Evolutionary conservation across 2,888 invertebrate species (phyloP), one percentile per base, ranked within the genome.

Genomic region (Gymnosoma rotundatum): DNA sequence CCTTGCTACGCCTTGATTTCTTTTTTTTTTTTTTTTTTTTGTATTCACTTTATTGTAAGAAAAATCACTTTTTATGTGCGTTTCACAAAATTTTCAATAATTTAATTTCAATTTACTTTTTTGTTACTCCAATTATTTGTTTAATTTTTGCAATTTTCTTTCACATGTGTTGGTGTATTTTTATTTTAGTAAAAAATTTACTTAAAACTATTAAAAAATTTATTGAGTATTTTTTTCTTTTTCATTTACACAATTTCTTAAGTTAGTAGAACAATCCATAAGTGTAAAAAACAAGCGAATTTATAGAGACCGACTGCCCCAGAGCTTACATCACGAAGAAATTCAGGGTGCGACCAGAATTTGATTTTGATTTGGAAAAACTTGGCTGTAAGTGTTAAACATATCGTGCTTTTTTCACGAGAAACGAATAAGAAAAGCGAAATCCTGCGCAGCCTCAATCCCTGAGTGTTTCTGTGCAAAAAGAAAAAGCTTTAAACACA

Each of bases 311-410:
- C 90, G 91, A 91, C 90, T 91, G 91, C 89, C 91, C 89, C 88
- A 88, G 89, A 88, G 89, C 90, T 91, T 91, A 89, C 90, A 91
- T 90, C 91, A 90, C 90, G 89, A 90, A 88, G 88, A 89, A 89
- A 88, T 90, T 91, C 90, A 88, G 91, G 91, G 91, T 91, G 90
- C 90, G 87, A 89, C 90, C 89, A 88, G 83, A 76, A 74, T 75
- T 74, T 82, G 64, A 80, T 83, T 83, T 78, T 58, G 70, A 83
- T 83, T 75, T 67, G 70, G 74, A 83, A 82, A 79, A 70, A 74
- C 66, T 76, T 75, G 69, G 42, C 72, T 75, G 63, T 61, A 70
- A 81, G 63, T 69, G 36, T 80, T 81, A 21, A 48, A 58, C 72
- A 54, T 21, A 21, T 74, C 74, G 83, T 75, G 81, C 38, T 58